Evolutionary conservation across 2,113 vertebrate species (phyloP), one percentile per base, ranked within the genome.

Genomic region (Pandion haliaetus): DNA sequence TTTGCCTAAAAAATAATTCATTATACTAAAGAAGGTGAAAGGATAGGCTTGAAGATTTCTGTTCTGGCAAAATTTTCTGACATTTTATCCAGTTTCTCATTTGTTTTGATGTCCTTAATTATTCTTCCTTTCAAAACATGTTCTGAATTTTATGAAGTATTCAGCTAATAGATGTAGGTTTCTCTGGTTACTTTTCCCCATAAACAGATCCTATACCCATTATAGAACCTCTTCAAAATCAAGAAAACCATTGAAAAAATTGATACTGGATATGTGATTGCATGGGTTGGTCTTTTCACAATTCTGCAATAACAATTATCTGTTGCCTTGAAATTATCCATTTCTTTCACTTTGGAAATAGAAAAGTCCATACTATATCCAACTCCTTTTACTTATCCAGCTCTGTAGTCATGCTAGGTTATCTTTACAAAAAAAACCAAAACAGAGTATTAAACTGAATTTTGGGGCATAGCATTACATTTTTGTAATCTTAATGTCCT

Each of bases 261-360:
- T 82, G 2, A 49, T 66, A 45, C 4, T 47, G 21, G 5, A 13
- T 82, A 59, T 82, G 19, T 62, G 36, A 55, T 62, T 81, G 36
- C 2, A 0, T 28, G 55, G 12, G 24, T 52, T 93, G 0, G 0
- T 66, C 32, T 50, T 85, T 71, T 25, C 36, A 74, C n/a, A 62
- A 3, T 42, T 77, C 38, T 83, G 52, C 38, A 72, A 38, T 54
- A 82, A 72, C 5, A 52, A 14, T 44, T 79, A 14, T 31, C 5
- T 55, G 7, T 38, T 76, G 34, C 18, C 23, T 82, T 82, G 47
- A 73, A 74, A 62, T 49, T 31, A 50, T 36, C 8, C 1, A 34
- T 45, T 67, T 76, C 5, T 80, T 79, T 82, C 32, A 45, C 36
- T 79, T 66, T 62, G 42, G 31, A 77, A 63, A 50, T 69, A 5